phyloP scores from a whole-genome alignment of 2,113 vertebrate species.

The Mustela lutreola region DNA sequence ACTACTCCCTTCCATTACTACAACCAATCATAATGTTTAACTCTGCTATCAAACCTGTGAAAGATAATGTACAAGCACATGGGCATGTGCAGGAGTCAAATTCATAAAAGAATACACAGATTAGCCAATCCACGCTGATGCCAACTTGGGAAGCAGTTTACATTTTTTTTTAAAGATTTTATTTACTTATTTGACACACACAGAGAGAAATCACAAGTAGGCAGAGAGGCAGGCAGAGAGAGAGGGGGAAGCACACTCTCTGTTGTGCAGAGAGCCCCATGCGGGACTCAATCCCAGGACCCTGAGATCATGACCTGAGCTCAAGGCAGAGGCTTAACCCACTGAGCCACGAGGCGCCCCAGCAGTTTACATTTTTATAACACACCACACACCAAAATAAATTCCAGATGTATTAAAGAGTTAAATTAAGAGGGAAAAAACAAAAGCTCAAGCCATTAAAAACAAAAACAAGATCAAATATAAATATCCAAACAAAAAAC shows the following conservation, averaged over 20 bases:
- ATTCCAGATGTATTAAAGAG: background rate
- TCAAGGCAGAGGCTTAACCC: no score
- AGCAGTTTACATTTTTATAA: constrained; percentile 51
- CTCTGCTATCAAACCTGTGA: background rate
- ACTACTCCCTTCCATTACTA: background rate
- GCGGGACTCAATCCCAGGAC: no score
- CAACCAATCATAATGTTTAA: background rate
- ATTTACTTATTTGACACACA: no score
- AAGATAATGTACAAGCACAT: constrained; percentile 10
- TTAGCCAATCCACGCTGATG: background rate
- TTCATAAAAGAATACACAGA: background rate
- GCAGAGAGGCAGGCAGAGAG: no score
- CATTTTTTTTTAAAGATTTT: background rate
- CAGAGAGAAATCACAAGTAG: no score
- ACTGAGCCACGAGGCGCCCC: no score
- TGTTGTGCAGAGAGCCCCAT: no score
- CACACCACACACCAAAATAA: background rate
- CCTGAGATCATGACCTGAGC: no score
- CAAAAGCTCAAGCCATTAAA: background rate
- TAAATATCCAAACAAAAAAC: constrained; percentile 52
- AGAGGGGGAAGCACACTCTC: no score
- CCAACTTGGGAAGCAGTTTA: background rate
- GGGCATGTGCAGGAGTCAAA: background rate
- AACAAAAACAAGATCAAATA: background rate
- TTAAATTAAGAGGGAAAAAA: background rate